These are phyloP conservation scores for Cephus nigrinus DNA, from an alignment of 2,888 invertebrate genomes.

Conservation along the genomic window DNA sequence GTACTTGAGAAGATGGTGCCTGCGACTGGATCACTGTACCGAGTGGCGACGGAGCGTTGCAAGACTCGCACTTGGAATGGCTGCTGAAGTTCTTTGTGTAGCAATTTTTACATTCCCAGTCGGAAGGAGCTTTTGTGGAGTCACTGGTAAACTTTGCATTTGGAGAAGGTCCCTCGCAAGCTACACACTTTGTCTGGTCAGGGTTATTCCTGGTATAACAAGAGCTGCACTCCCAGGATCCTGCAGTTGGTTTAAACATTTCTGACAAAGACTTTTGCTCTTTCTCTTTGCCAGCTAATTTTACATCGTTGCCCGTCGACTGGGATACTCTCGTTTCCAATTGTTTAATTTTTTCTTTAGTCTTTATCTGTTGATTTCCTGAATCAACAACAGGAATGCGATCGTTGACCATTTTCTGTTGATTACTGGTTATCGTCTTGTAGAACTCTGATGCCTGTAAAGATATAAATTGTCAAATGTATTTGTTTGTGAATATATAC, in stretches of 20 bases:
- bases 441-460: slow-evolving; percentile 35
- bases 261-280: slow-evolving; percentile 35
- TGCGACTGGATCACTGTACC: slow-evolving; percentile 41
- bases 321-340: slow-evolving; percentile 13
- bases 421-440: slow-evolving; percentile 26
- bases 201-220: slow-evolving; percentile 77
- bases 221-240: slow-evolving; percentile 76
- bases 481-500: background rate
- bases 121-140: slow-evolving; percentile 9
- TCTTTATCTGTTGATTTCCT: background rate
- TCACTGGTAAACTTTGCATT: background rate
- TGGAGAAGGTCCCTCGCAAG: slow-evolving; percentile 72
- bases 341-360: slow-evolving; percentile 15
- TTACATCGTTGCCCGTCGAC: background rate
- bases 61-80: slow-evolving; percentile 5
- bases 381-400: slow-evolving; percentile 14
- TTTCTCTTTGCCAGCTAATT: slow-evolving; percentile 16
- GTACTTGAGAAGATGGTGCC: slow-evolving; percentile 3
- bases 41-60: slow-evolving; percentile 20
- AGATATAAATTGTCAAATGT: background rate
- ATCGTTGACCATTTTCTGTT: slow-evolving; percentile 35
- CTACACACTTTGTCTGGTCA: slow-evolving; percentile 69
- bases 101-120: background rate
- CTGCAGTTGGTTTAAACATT: slow-evolving; percentile 73
- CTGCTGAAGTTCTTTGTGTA: background rate